A percentile compares a stretch with the other conserved stretches of the same genome.
These are phyloP conservation scores for Eudemis profundana DNA, from an alignment of 2,888 invertebrate species.

Conservation along the genomic window DNA sequence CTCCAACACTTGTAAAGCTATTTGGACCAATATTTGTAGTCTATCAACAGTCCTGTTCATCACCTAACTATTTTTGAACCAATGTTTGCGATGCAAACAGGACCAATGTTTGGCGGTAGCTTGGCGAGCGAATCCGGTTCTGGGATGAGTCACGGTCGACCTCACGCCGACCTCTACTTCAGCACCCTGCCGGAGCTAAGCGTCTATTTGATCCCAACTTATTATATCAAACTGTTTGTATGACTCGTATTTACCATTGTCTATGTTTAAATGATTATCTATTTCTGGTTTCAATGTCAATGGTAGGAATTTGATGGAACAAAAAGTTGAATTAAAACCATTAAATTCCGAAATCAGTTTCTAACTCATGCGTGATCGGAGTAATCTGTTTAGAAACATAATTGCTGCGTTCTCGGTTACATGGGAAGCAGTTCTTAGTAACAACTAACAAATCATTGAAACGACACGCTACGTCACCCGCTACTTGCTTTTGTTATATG, in stretches of 20 bases:
- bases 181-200: conserved; percentile 49
- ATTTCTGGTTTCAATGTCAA: not conserved
- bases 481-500: conserved; percentile 19
- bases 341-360: conserved; percentile 28
- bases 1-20: not conserved
- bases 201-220: conserved; percentile 53
- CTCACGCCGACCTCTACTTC: conserved; percentile 69
- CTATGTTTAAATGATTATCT: not conserved
- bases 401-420: conserved; percentile 31
- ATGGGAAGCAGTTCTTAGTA: conserved; percentile 36
- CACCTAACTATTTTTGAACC: not conserved
- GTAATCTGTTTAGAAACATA: conserved; percentile 30
- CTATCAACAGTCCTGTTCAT: not conserved
- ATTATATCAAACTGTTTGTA: conserved; percentile 34
- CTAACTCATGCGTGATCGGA: conserved; percentile 13
- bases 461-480: conserved; percentile 13
- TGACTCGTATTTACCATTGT: not conserved
- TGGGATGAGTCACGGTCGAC: conserved; percentile 72
- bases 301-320: not conserved
- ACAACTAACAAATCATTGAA: conserved; percentile 21
- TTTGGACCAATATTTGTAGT: not conserved
- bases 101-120: conserved; percentile 44
- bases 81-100: conserved; percentile 43
- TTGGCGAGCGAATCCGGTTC: conserved; percentile 71
- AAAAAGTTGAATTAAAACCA: conserved; percentile 1